Base-by-base conservation (phyloP, 1,140 invertebrate species). In the Drosophila tani region DNA sequence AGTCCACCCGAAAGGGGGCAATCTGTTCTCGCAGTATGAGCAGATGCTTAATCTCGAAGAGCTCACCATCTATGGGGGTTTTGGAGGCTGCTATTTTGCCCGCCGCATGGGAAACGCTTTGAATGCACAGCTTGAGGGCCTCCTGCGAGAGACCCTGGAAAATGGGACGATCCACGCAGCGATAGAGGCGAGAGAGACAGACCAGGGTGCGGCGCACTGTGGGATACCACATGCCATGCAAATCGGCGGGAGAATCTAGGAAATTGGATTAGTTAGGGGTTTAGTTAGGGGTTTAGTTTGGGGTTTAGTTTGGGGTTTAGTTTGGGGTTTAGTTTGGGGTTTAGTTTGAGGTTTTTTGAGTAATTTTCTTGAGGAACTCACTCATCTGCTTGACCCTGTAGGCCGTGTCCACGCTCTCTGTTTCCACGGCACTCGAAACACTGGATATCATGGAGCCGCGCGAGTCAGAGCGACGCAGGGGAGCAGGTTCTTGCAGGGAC, bases 161-260 rank as follows among this genome's bases (percentile, higher is more conserved):
- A 38, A 99, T 99, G 66, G 97, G 96, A 81, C 96, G 96, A 93
- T 99, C 99, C 7, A 99, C 95, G 93, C 98, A 99, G 60, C 98
- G 94, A 93, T 99, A 99, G 0, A 99, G 94, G 76, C 99, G 96
- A 0, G 98, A 99, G 2, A 99, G 93, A 87, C 98, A 99, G 27
- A 99, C 97, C 9, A 99, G 93, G 0, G 99, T 99, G 55, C 99
- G 94, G 15, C 99, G 94, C 0, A 99, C 98, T 0, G 98, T 99
- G 0, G 99, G 99, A 94, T 99, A 99, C 99, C 99, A 99, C 98
- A 99, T 99, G 1, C 99, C 99, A 93, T 99, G 99, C 9, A 99
- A 93, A 94, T 99, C 99, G 24, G 98, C 98, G 0, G 98, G 97
- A 1, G 98, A 98, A 84, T 95, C 95, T 94, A 27, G 9, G 2